A percentile compares a stretch with the other conserved stretches of the same genome.
Conservation (phyloP, 1,140 invertebrate genomes). For the Papilio xuthus region DNA sequence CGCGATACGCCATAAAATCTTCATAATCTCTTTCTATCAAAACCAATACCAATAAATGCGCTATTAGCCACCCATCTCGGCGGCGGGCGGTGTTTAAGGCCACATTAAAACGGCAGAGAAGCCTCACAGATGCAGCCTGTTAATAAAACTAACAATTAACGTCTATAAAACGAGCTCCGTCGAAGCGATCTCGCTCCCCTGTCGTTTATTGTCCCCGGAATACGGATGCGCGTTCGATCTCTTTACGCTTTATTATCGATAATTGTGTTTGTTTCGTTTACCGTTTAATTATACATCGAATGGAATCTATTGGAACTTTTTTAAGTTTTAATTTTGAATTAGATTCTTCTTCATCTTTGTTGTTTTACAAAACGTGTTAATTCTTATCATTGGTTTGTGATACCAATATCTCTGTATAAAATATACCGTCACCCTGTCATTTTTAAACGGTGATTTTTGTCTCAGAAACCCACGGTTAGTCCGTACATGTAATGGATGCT, state of each 20-base stretch:
- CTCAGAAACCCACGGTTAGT: too few species aligned
- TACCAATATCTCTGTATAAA: too few species aligned
- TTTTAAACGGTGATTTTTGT: too few species aligned
- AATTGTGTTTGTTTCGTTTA: conserved; percentile 34
- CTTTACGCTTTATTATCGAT: conserved; percentile 46
- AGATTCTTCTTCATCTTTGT: too few species aligned
- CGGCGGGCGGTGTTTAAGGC: conserved; percentile 50
- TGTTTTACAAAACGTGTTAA: too few species aligned
- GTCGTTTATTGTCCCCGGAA: conserved; percentile 57
- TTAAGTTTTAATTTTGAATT: not conserved
- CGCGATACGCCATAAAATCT: conserved; percentile 43
- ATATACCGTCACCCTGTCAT: too few species aligned
- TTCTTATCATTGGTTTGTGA: too few species aligned
- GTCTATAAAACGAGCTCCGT: conserved; percentile 59
- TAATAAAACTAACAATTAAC: conserved; percentile 72
- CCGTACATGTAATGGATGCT: too few species aligned
- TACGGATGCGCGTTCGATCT: conserved; percentile 51
- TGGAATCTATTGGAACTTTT: not conserved
- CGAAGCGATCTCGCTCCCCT: conserved; percentile 42
- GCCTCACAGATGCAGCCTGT: conserved; percentile 35
- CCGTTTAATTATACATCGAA: conserved; percentile 10
- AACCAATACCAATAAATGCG: conserved; percentile 64
- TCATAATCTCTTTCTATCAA: conserved; percentile 51
- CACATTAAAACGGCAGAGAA: conserved; percentile 46
- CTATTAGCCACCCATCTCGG: conserved; percentile 65